Base-by-base conservation (phyloP, 2,113 vertebrate genomes). In the Meles meles region DNA sequence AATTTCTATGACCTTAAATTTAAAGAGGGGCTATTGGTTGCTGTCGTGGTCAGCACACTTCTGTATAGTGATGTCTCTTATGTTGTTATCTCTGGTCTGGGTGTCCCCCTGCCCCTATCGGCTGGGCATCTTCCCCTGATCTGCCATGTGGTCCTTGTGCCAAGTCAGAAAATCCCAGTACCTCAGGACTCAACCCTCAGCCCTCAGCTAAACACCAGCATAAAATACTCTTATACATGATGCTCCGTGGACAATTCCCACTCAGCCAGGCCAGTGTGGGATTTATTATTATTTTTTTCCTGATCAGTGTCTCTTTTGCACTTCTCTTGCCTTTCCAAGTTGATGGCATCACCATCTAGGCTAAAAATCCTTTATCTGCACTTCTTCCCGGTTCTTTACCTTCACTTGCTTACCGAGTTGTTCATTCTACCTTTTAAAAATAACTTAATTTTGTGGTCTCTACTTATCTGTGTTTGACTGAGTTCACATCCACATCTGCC, bases 271-370 rank as follows among this genome's bases (percentile, higher is more conserved):
- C 42, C 29, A 65, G 2, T 8, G 2, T 15, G 34, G 44, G 67
- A 77, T 31, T 74, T 17, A n/a, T 80, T 39, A 5, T 27, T 76
- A 17, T 4, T 21, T 9, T 77, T 89, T 85, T 82, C 55, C 55
- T 81, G 25, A 42, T 57, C 29, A 72, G 14, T 3, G 1, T 18
- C 29, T 65, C 15, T 72, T 37, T 80, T 79, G 23, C 63, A 6
- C 14, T 65, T 90, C 34, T 52, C 12, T 44, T 82, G 47, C 27
- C 31, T 74, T 95, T 83, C 44, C 91, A 71, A 84, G 14, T 71
- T 65, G 61, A 74, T 79, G 74, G 7, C 12, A 29, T 76, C 47
- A 14, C 9, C 49, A 27, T 25, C 25, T 57, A 90, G 71, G 42
- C 20, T 59, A 31, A 34, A 93, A 83, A 57, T 4, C 6, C 83